A percentile compares a stretch with the other conserved stretches of the same genome.
These are phyloP conservation scores for Brotula barbata DNA, from an alignment of 2,797 vertebrate genomes.

Conservation along the genomic window DNA sequence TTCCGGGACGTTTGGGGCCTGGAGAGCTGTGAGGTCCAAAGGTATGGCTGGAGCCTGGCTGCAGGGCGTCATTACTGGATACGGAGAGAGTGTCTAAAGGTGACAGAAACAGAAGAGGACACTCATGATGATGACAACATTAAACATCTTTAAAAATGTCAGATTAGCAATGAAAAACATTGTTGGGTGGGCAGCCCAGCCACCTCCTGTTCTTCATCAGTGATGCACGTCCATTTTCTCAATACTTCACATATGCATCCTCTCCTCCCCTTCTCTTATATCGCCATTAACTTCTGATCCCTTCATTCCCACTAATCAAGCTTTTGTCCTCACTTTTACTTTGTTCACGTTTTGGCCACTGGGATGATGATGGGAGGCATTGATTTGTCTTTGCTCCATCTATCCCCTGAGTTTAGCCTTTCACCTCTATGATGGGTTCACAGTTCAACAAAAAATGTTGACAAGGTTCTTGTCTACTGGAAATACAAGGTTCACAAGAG, in stretches of 20 bases:
- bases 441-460: constrained; percentile 26
- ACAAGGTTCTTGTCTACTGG: not conserved
- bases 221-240: constrained; percentile 49
- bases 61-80: constrained; percentile 92
- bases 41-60: constrained; percentile 87
- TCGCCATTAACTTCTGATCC: constrained; percentile 4
- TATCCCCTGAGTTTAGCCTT: constrained; percentile 14
- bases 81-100: constrained; percentile 89
- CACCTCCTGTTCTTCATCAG: constrained; percentile 48
- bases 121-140: not conserved
- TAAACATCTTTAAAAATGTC: not conserved
- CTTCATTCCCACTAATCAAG: not conserved
- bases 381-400: no score
- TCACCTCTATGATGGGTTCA: constrained; percentile 15
- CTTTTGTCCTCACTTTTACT: not conserved
- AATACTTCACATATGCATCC: constrained; percentile 23
- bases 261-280: constrained; percentile 23
- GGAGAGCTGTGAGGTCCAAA: constrained; percentile 86
- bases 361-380: no score
- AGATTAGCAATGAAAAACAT: not conserved
- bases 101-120: not conserved
- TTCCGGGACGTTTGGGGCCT: constrained; percentile 92
- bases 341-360: no score
- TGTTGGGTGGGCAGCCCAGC: constrained; percentile 37
- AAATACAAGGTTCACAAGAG: constrained; percentile 3